Evolutionary conservation across 2,113 vertebrate genomes (phyloP), one percentile per base, ranked within the genome.

Genomic region (Hippolais icterina): DNA sequence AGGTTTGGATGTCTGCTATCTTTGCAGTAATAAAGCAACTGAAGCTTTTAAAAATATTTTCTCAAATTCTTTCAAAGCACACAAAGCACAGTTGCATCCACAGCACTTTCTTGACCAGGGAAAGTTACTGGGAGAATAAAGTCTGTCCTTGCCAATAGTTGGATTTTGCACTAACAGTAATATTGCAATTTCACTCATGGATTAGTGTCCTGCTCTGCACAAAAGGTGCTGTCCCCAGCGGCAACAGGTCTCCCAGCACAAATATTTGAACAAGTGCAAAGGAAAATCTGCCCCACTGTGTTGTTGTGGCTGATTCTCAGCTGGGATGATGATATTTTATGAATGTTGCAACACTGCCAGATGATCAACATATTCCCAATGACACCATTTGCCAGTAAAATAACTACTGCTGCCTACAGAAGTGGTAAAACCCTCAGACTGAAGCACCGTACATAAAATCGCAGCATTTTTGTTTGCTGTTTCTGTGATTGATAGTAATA

Each of bases 381-480:
- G 83, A 96, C 83, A 93, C 72, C 52, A 33, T 92, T 95, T 97
- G 90, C 93, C 83, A 92, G 68, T 74, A 74, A 83, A 97, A 93
- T 92, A 95, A 90, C 79, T 96, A 56, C 72, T 90, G 83, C 88
- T 95, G 90, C 83, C 68, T 90, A 64, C 88, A 78, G 56, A 93
- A 93, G 83, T 86, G 64, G 94, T 95, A 95, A 94, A 92, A 81
- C 49, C 69, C 93, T 94, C 79, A 85, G 71, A 85, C 68, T 95
- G 87, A 95, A 97, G 90, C 66, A 93, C 77, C 84, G 83, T 68
- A 65, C 92, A 92, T 96, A 96, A 97, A 97, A 93, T 87, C 71
- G 52, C 93, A 92, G 80, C 88, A 78, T 93, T 96, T 95, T 78
- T 93, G 80, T 92, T 91, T 94, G 89, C 89, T 95, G 59, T 87